Conservation (phyloP, 2,888 invertebrate species). For the Ophioninae sp. region DNA sequence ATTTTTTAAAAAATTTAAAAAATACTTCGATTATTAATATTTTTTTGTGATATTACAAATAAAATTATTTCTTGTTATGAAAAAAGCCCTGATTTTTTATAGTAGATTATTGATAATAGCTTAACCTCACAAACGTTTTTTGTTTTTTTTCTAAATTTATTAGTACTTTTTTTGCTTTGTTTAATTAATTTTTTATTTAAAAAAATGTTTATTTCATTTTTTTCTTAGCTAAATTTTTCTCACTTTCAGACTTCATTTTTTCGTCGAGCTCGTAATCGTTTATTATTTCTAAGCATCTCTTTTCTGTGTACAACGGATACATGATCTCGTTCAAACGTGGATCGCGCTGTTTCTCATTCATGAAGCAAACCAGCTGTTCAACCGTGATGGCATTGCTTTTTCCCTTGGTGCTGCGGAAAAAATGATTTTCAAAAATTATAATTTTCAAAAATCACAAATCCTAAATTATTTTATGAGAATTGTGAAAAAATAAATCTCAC, state of each 20-base stretch:
- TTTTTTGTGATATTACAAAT: no score
- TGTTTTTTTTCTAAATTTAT: background rate
- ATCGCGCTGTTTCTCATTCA: constrained; percentile 86
- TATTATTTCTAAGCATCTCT: constrained; percentile 84
- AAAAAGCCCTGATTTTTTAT: no score
- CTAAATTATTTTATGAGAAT: background rate
- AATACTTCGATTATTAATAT: no score
- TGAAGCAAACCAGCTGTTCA: constrained; percentile 83
- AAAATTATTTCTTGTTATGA: no score
- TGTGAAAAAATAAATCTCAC: constrained; percentile 78
- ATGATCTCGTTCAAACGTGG: constrained; percentile 87
- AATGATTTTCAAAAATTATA: background rate
- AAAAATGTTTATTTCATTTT: no score
- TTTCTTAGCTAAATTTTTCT: constrained; percentile 50
- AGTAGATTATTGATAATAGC: no score
- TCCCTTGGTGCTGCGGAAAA: constrained; percentile 80
- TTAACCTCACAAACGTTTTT: background rate
- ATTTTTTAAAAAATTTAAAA: no score
- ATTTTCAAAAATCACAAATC: background rate
- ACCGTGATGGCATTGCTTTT: constrained; percentile 82
- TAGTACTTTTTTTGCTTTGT: no score
- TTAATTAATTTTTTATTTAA: no score
- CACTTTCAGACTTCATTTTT: constrained; percentile 81
- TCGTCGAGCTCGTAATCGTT: constrained; percentile 83
- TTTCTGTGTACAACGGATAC: constrained; percentile 85